Evolutionary conservation across 92 coral and sea anemone species (phyloP).

Genomic region (Anthopleura xanthogrammica): DNA sequence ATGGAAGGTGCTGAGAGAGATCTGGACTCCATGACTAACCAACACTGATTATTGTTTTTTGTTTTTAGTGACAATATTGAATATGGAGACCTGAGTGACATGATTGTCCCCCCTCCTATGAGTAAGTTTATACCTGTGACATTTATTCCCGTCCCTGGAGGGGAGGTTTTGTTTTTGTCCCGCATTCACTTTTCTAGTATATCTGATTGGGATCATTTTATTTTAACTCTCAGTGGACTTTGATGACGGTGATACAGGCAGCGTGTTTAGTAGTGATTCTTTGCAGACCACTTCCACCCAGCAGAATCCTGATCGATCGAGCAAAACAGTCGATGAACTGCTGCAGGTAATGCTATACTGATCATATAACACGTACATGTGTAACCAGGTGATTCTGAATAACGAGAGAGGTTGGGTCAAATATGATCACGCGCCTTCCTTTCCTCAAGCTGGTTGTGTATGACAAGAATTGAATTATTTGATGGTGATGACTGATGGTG

Average conservation of each 20-base stretch:
- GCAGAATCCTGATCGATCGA: slow-evolving; percentile 13
- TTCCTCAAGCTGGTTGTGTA: neutral
- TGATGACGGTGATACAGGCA: slow-evolving; percentile 28
- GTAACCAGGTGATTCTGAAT: neutral
- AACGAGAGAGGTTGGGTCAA: neutral
- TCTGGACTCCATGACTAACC: neutral
- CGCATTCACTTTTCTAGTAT: neutral
- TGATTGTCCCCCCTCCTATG: slow-evolving; percentile 90
- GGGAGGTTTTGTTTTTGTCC: neutral
- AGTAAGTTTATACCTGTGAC: slow-evolving; percentile 31
- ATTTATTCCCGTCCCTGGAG: neutral
- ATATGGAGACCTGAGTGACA: slow-evolving; percentile 74
- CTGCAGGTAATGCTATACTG: slow-evolving; percentile 64
- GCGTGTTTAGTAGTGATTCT: slow-evolving; percentile 23
- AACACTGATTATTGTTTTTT: neutral
- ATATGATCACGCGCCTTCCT: neutral
- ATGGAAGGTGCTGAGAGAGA: neutral
- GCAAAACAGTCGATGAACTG: slow-evolving; percentile 77
- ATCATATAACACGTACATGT: neutral
- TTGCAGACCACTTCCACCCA: neutral
- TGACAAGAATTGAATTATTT: too few species aligned
- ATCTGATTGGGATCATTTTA: neutral
- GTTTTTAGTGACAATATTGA: slow-evolving; percentile 67
- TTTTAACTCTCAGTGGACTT: slow-evolving; percentile 28
- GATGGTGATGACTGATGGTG: too few species aligned